phyloP scores from a whole-genome alignment of 2,888 invertebrate species.

The Orthonychiurus folsomi region DNA sequence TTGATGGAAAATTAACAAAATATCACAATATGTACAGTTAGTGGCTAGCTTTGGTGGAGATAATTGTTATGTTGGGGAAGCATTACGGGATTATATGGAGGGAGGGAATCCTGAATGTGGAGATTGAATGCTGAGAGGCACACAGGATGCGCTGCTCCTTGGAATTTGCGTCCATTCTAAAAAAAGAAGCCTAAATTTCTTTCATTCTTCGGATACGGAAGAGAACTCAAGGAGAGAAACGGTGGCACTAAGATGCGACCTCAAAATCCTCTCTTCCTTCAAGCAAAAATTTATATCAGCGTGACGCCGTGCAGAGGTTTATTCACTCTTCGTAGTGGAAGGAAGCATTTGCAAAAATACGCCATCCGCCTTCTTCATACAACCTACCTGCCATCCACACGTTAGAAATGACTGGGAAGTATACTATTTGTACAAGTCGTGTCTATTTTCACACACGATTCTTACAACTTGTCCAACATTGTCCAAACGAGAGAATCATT shows the following conservation, averaged over 20 bases:
- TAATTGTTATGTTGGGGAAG: too few species aligned
- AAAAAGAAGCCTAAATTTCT: constrained; percentile 4
- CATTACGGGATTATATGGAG: too few species aligned
- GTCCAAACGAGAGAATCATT: not conserved
- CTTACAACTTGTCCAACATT: not conserved
- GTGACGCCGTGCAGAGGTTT: constrained; percentile 14
- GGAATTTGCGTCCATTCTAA: not conserved
- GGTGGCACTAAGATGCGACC: constrained; percentile 26
- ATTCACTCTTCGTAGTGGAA: not conserved
- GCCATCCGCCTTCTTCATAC: not conserved
- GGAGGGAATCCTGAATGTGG: too few species aligned
- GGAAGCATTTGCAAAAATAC: too few species aligned
- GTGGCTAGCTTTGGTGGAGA: too few species aligned
- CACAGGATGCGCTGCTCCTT: not conserved
- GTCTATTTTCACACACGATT: constrained; percentile 21
- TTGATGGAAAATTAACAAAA: too few species aligned
- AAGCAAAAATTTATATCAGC: constrained; percentile 19
- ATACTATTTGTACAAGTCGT: constrained; percentile 13
- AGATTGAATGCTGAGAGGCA: not conserved
- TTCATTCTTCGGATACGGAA: constrained; percentile 27
- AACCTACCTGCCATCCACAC: not conserved
- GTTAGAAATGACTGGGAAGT: not conserved
- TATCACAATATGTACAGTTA: too few species aligned
- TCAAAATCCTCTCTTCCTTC: constrained; percentile 18
- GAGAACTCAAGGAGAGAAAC: constrained; percentile 29